Conservation (phyloP, 1,140 invertebrate genomes). For the Belonocnema kinseyi region DNA sequence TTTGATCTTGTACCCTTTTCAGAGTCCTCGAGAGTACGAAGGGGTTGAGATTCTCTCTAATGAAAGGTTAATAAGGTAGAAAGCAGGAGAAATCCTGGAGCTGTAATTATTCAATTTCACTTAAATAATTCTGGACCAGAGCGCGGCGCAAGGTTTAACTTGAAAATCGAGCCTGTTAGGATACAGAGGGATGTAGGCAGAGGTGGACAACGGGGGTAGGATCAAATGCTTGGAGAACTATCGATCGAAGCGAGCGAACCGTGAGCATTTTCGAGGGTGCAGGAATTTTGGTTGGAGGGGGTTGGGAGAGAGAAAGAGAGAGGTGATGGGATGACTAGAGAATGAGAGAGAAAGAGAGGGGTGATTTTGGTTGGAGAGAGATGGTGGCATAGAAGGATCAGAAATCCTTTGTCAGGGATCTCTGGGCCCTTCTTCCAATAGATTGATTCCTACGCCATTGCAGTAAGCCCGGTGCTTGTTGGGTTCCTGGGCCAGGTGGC, state of each 20-base stretch:
- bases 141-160: background rate
- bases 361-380: background rate
- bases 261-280: conserved; percentile 49
- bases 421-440: conserved; percentile 44
- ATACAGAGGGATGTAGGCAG: conserved; percentile 34
- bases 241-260: conserved; percentile 46
- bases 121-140: background rate
- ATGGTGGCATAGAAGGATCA: conserved; percentile 19
- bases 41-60: background rate
- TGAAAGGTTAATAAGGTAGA: background rate
- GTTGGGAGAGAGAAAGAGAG: conserved; percentile 40
- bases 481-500: conserved; percentile 70
- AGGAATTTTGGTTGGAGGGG: conserved; percentile 58
- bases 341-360: conserved; percentile 19
- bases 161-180: background rate
- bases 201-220: conserved; percentile 44
- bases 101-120: background rate
- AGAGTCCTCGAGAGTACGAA: background rate
- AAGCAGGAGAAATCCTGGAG: background rate
- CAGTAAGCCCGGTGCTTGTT: conserved; percentile 60
- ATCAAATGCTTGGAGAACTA: conserved; percentile 52
- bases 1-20: background rate
- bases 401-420: conserved; percentile 41
- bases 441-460: conserved; percentile 64
- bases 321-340: conserved; percentile 4